Percentiles rank a stretch among this genome's conserved stretches.
Conservation (phyloP, 2,797 vertebrate species). For the Nyctibius grandis region DNA sequence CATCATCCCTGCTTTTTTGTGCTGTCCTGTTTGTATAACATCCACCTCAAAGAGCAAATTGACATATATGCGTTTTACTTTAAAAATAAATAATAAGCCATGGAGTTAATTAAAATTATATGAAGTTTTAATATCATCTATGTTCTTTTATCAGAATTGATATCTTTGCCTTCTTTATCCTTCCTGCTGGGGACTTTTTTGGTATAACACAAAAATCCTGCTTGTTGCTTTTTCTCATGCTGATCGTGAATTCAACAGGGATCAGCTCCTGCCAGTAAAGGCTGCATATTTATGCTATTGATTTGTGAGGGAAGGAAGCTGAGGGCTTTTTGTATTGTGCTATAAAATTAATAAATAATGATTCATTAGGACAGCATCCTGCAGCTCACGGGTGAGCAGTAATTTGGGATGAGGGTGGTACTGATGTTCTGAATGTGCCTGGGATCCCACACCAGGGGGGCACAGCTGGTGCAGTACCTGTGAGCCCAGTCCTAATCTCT, state of each 20-base stretch:
- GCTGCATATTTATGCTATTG: constrained; percentile 40
- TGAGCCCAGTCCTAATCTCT: background rate
- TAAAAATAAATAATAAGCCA: background rate
- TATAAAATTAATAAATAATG: constrained; percentile 57
- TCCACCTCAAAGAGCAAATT: background rate
- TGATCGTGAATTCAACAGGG: background rate
- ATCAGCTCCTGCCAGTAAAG: constrained; percentile 40
- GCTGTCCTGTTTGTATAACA: background rate
- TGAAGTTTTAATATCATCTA: background rate
- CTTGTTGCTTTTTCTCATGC: background rate
- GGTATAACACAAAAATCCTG: background rate
- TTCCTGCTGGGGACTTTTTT: background rate
- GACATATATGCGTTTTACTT: background rate
- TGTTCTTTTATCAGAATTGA: background rate
- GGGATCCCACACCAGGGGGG: background rate
- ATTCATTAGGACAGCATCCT: constrained; percentile 14
- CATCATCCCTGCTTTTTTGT: background rate
- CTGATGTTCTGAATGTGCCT: background rate
- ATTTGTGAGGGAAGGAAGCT: constrained; percentile 31
- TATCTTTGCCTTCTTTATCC: background rate
- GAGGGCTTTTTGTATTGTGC: constrained; percentile 7
- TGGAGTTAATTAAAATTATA: background rate
- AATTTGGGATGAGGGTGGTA: background rate
- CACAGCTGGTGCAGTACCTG: background rate
- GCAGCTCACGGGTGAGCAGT: background rate